These are phyloP conservation scores for Pemphigus obesinymphae DNA, from an alignment of 1,140 invertebrate species.

Conservation along the genomic window DNA sequence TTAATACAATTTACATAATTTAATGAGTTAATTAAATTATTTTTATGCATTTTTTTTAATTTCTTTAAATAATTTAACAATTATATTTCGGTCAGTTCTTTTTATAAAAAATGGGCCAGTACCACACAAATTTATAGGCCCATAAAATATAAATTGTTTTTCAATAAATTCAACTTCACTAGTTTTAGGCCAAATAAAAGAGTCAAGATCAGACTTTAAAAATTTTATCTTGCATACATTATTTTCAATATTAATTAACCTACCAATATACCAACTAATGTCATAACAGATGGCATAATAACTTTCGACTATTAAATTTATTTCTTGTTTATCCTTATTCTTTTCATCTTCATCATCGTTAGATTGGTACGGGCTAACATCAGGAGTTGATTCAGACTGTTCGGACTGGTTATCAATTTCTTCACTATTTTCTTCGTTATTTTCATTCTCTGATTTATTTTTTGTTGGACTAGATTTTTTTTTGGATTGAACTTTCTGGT, in stretches of 20 bases:
- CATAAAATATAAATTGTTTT: background rate
- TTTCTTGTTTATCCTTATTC: background rate
- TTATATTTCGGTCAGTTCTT: background rate
- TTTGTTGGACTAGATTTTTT: no score
- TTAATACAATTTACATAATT: no score
- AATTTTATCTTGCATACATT: no score
- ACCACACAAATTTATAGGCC: background rate
- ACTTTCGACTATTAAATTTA: background rate
- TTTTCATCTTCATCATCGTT: background rate
- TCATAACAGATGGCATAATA: background rate
- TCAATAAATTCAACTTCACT: background rate
- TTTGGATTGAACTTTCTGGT: no score
- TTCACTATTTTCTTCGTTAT: background rate
- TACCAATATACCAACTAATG: background rate
- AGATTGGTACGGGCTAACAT: background rate
- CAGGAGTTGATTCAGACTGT: background rate
- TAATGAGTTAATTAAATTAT: no score
- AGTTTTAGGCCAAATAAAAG: no score
- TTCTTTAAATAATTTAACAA: background rate
- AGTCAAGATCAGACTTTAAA: no score
- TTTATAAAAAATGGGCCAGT: background rate
- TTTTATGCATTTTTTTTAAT: no score
- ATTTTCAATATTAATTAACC: background rate
- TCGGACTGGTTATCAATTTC: background rate
- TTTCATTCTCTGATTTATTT: background rate